Percentiles rank a stretch among this genome's conserved stretches.
phyloP scores from a whole-genome alignment of 2,113 vertebrate genomes.

The Hymenochirus boettgeri region DNA sequence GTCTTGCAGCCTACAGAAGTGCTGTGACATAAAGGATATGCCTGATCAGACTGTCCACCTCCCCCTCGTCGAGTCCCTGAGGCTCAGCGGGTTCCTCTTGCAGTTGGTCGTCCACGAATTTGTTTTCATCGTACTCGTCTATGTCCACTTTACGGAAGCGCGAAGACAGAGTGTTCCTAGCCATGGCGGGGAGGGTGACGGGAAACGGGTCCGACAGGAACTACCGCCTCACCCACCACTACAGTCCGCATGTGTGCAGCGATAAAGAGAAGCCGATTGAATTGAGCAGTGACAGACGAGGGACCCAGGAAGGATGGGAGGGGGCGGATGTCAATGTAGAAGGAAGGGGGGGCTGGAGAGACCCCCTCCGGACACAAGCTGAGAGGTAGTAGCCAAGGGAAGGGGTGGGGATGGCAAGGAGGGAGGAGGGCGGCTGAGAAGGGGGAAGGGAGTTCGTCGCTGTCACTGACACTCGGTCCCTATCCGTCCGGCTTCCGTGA shows the following conservation, averaged over 20 bases:
- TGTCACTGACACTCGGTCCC: neutral
- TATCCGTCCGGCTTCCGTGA: conserved; percentile 37
- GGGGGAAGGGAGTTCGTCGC: neutral
- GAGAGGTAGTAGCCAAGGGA: neutral
- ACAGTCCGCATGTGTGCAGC: too few species aligned
- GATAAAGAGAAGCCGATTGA: too few species aligned
- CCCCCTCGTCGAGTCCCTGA: conserved; percentile 64
- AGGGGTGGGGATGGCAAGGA: neutral
- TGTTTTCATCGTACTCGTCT: conserved; percentile 80
- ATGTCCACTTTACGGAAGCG: conserved; percentile 79
- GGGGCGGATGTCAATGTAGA: neutral
- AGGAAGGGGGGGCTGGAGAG: neutral
- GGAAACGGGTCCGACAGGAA: too few species aligned
- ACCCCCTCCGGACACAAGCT: neutral
- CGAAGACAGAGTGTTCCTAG: conserved; percentile 72
- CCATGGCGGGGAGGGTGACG: too few species aligned
- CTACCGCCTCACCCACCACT: too few species aligned
- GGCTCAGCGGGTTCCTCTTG: conserved; percentile 63
- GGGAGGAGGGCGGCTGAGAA: conserved; percentile 9
- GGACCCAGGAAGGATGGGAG: too few species aligned
- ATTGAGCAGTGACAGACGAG: neutral
- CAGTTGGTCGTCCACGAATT: conserved; percentile 80
- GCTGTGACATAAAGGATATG: conserved; percentile 82
- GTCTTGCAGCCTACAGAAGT: too few species aligned
- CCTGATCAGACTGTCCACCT: conserved; percentile 76